These are phyloP conservation scores for Strigamia crassipes DNA, from an alignment of 2,888 invertebrate species.

Conservation along the genomic window DNA sequence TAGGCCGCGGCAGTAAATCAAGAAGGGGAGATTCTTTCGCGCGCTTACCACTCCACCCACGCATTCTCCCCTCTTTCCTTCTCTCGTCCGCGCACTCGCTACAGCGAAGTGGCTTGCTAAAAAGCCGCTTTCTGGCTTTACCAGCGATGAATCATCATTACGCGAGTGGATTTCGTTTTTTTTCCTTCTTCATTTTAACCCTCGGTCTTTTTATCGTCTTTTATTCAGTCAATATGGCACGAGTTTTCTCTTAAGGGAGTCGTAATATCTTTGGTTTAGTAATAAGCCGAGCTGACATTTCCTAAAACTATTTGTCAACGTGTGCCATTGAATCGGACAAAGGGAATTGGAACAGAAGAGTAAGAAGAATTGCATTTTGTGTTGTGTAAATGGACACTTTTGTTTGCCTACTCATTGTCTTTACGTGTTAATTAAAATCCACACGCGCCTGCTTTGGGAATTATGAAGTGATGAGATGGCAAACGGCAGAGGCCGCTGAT, in stretches of 20 bases:
- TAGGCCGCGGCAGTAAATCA: slow-evolving; percentile 44
- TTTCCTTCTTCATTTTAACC: neutral
- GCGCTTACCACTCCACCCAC: neutral
- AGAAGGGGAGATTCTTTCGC: neutral
- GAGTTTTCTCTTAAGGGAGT: slow-evolving; percentile 8
- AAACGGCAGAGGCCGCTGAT: slow-evolving; percentile 33
- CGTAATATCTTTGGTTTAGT: slow-evolving; percentile 28
- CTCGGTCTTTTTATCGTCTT: slow-evolving; percentile 23
- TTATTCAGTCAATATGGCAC: slow-evolving; percentile 29
- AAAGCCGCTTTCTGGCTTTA: neutral
- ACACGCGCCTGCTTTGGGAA: slow-evolving; percentile 8
- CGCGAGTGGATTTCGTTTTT: neutral
- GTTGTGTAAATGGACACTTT: slow-evolving; percentile 19
- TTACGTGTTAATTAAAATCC: slow-evolving; percentile 33
- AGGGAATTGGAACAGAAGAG: neutral
- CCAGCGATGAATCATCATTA: slow-evolving; percentile 34
- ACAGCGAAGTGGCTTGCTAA: slow-evolving; percentile 12
- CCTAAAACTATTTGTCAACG: slow-evolving; percentile 10
- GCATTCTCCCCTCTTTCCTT: neutral
- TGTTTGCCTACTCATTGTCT: slow-evolving; percentile 7
- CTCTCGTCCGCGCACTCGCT: neutral
- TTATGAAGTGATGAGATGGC: slow-evolving; percentile 34
- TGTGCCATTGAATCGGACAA: neutral
- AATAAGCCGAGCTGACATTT: slow-evolving; percentile 28
- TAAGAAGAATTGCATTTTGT: neutral